Conservation (phyloP, 2,797 vertebrate species). For the Salarias fasciatus region DNA sequence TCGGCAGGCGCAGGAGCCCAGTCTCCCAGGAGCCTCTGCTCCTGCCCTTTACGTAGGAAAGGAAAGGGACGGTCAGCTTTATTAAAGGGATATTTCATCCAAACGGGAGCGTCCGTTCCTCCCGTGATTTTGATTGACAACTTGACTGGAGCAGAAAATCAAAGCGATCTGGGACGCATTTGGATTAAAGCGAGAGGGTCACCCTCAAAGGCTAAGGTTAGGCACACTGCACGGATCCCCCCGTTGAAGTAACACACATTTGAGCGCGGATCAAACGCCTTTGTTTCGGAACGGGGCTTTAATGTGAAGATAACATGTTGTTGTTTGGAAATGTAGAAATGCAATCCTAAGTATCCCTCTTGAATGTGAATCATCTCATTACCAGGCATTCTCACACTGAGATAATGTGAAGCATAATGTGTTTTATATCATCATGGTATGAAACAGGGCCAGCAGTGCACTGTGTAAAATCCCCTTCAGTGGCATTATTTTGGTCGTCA, state of each 20-base stretch:
- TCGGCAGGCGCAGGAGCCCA: slow-evolving; percentile 1
- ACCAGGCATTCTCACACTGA: slow-evolving; percentile 78
- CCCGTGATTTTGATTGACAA: slow-evolving; percentile 66
- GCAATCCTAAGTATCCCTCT: slow-evolving; percentile 77
- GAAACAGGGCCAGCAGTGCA: slow-evolving; percentile 76
- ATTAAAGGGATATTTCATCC: slow-evolving; percentile 62
- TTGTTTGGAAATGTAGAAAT: slow-evolving; percentile 76
- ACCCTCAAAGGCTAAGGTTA: slow-evolving; percentile 53
- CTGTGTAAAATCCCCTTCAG: slow-evolving; percentile 81
- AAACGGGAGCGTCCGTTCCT: slow-evolving; percentile 23
- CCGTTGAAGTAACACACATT: slow-evolving; percentile 8
- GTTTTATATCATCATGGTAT: slow-evolving; percentile 79
- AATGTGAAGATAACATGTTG: slow-evolving; percentile 77
- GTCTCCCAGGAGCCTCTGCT: slow-evolving; percentile 5
- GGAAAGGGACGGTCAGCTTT: slow-evolving; percentile 44
- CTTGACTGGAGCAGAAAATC: slow-evolving; percentile 44
- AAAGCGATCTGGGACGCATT: slow-evolving; percentile 51
- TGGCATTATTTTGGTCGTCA: slow-evolving; percentile 83
- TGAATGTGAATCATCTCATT: slow-evolving; percentile 82
- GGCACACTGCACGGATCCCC: slow-evolving; percentile 28
- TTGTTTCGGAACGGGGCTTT: slow-evolving; percentile 65
- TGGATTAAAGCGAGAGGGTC: slow-evolving; percentile 61
- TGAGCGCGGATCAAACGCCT: slow-evolving; percentile 60
- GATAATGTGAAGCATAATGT: slow-evolving; percentile 81
- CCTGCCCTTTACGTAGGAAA: slow-evolving; percentile 29